Base-by-base conservation (phyloP, 2,113 vertebrate species). In the Lasiurus borealis region DNA sequence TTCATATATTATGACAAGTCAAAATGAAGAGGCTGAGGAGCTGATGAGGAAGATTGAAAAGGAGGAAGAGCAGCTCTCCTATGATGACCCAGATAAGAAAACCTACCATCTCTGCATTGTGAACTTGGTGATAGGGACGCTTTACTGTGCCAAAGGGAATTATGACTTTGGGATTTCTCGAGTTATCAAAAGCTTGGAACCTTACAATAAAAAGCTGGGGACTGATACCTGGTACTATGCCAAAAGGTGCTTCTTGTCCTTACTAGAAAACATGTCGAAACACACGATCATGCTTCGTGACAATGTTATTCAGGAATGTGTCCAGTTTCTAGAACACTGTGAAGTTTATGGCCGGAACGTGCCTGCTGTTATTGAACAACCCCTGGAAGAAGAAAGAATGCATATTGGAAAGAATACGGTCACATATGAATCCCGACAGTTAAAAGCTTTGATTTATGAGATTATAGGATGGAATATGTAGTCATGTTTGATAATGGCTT, bases 171-270 rank as follows among this genome's bases (percentile, higher is more conserved):
- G 99, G 52, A 99, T 99, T 97, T 99, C 99, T 50, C 99, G 99
- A 19, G 99, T 99, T 92, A 99, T 99, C 97, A 99, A 99, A 97
- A 99, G 99, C 97, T 98, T 99, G 97, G 99, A 99, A 97, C 99
- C 99, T 0, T 99, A 85, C 40, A 40, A 40, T 40, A 40, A 40
- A 40, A 40, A 40, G 40, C 40, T 40, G 40, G 40, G 40, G 5
- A 99, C 99, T 0, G 99, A 99, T 95, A 99, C 99, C 0, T 99
- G 99, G 99, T 99, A 99, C 97, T 99, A 99, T 0, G 99, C 99
- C 87, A 99, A 99, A 95, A 98, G 99, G 27, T 99, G 99, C 77
- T 99, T 99, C 98, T 98, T 99, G 48, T 99, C 99, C 40, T 97
- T 99, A 97, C 97, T 99, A 98, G 99, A 99, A 98, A 99, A 99